Evolutionary conservation across 2,113 vertebrate genomes (phyloP).

Genomic region (Oostethus manadensis): DNA sequence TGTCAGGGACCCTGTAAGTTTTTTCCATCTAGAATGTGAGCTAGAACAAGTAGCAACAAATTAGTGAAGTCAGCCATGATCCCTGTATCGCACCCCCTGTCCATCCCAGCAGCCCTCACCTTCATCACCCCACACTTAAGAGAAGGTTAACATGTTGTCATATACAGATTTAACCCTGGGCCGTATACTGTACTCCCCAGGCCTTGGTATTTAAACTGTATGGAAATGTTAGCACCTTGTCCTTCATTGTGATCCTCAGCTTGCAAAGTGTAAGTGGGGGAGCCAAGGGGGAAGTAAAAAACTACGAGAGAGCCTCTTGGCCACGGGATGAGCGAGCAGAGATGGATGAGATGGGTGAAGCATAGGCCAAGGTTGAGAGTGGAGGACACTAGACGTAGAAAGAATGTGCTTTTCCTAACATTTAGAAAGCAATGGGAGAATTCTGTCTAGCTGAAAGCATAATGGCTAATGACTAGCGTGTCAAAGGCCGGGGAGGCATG

Average conservation of each 20-base stretch:
- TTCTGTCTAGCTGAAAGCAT: background rate
- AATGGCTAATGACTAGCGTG: too few relatives aligned
- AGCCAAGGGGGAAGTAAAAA: slow-evolving; percentile 18
- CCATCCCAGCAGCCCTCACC: slow-evolving; percentile 5
- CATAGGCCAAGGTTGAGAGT: slow-evolving; percentile 37
- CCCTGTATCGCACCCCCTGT: slow-evolving; percentile 14
- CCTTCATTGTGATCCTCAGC: slow-evolving; percentile 44
- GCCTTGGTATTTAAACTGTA: slow-evolving; percentile 27
- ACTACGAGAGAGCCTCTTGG: slow-evolving; percentile 10
- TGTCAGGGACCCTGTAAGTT: too few relatives aligned
- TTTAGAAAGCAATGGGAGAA: background rate
- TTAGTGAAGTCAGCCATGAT: slow-evolving; percentile 36
- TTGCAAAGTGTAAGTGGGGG: slow-evolving; percentile 35
- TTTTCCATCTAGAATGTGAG: background rate
- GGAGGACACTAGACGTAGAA: slow-evolving; percentile 16
- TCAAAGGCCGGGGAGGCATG: too few relatives aligned
- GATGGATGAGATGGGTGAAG: slow-evolving; percentile 39
- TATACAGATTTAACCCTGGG: slow-evolving; percentile 27
- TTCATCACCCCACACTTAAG: background rate
- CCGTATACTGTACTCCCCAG: slow-evolving; percentile 7
- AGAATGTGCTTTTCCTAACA: slow-evolving; percentile 1
- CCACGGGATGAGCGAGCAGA: slow-evolving; percentile 23
- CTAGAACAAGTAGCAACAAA: slow-evolving; percentile 30
- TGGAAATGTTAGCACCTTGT: slow-evolving; percentile 47
- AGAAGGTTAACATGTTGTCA: slow-evolving; percentile 36